Evolutionary conservation across 2,888 invertebrate species (phyloP).

Genomic region (Gnatocerus cornutus): DNA sequence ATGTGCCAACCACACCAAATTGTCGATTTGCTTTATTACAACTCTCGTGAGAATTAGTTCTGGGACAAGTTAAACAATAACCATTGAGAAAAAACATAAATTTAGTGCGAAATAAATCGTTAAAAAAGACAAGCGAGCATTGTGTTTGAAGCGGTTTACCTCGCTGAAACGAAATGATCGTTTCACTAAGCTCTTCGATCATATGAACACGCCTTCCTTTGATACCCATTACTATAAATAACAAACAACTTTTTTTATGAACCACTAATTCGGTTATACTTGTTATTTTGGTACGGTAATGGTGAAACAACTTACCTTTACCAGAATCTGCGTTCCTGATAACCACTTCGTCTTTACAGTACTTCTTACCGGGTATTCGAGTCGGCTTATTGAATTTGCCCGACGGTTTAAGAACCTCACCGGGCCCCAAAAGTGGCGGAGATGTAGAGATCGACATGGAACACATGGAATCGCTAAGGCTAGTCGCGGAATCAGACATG

Average conservation of each 20-base stretch:
- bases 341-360: slow-evolving; percentile 94
- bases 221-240: slow-evolving; percentile 95
- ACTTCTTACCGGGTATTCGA: slow-evolving; percentile 93
- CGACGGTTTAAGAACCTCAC: slow-evolving; percentile 89
- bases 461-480: slow-evolving; percentile 71
- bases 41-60: slow-evolving; percentile 42
- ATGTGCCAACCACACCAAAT: neutral
- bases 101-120: slow-evolving; percentile 45
- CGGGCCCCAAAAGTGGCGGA: slow-evolving; percentile 81
- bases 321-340: slow-evolving; percentile 97
- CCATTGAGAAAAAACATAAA: slow-evolving; percentile 40
- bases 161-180: slow-evolving; percentile 99
- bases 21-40: slow-evolving; percentile 24
- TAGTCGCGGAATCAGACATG: slow-evolving; percentile 65
- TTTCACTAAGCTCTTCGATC: slow-evolving; percentile 98
- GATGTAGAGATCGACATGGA: slow-evolving; percentile 74
- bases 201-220: slow-evolving; percentile 98
- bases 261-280: slow-evolving; percentile 13
- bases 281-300: neutral
- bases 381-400: slow-evolving; percentile 92
- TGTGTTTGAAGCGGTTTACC: slow-evolving; percentile 78
- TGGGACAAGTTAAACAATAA: slow-evolving; percentile 28
- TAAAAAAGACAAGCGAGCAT: slow-evolving; percentile 50
- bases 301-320: slow-evolving; percentile 80
- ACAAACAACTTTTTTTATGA: slow-evolving; percentile 27